A percentile compares a stretch with the other conserved stretches of the same genome.
These are phyloP conservation scores for Labeo calbasu DNA, from an alignment of 2,797 vertebrate genomes.

Conservation along the genomic window DNA sequence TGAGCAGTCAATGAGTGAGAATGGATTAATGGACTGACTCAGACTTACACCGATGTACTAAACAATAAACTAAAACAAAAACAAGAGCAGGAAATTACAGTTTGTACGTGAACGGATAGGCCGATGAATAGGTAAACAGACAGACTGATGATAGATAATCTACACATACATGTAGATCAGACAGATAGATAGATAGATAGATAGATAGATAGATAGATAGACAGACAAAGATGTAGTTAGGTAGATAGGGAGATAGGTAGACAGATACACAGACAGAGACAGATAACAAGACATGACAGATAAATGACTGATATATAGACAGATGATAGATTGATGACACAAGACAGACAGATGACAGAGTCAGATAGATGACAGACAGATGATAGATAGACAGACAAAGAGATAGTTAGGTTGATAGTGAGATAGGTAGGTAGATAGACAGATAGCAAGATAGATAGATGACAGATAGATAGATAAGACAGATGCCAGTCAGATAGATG, in stretches of 20 bases:
- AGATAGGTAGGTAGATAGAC: background rate
- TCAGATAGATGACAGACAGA: no score
- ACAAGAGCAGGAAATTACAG: constrained; percentile 26
- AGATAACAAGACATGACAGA: no score
- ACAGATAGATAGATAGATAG: background rate
- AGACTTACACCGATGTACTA: background rate
- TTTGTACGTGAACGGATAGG: background rate
- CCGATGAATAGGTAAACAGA: background rate
- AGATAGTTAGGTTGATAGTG: no score
- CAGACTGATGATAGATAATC: background rate
- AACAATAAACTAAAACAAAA: constrained; percentile 43
- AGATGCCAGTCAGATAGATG: background rate
- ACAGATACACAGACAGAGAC: background rate
- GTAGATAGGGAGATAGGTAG: background rate
- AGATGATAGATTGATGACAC: no score
- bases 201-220: background rate
- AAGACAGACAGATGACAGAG: no score
- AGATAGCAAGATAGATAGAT: background rate
- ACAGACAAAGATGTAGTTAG: background rate
- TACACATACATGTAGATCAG: no score
- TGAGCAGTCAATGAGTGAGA: constrained; percentile 34
- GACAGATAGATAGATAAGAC: background rate
- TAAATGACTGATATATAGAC: background rate
- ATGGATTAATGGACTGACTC: constrained; percentile 40
- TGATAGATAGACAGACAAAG: background rate